A percentile compares a stretch with the other conserved stretches of the same genome.
Conservation (phyloP, 2,888 invertebrate species). For the Labia minor region DNA sequence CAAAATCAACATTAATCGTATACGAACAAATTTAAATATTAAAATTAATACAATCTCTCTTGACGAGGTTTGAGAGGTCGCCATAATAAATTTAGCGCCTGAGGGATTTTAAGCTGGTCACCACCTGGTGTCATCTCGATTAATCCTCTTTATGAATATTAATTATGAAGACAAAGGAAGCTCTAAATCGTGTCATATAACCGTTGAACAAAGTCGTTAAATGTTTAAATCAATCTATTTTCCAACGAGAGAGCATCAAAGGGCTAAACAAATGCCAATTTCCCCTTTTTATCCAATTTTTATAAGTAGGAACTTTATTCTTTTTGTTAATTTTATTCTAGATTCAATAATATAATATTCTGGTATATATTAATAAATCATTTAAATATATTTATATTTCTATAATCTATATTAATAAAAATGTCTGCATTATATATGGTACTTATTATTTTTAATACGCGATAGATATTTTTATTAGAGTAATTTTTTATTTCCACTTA, state of each 20-base stretch:
- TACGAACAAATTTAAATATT: not conserved
- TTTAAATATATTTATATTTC: too few relatives aligned
- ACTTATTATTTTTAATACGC: too few relatives aligned
- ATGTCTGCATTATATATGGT: too few relatives aligned
- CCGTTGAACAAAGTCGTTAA: not conserved
- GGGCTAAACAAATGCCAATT: not conserved
- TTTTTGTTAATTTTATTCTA: too few relatives aligned
- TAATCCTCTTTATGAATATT: constrained; percentile 13
- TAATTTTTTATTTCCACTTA: too few relatives aligned
- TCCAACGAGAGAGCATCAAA: not conserved
- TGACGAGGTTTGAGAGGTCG: not conserved
- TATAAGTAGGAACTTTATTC: too few relatives aligned
- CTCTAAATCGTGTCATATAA: not conserved
- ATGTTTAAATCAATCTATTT: not conserved
- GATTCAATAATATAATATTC: too few relatives aligned
- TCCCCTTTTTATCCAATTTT: too few relatives aligned
- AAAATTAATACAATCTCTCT: not conserved
- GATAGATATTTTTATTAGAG: too few relatives aligned
- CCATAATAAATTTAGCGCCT: not conserved
- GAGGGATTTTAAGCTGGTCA: constrained; percentile 8
- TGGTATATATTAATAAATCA: too few relatives aligned
- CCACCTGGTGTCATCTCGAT: constrained; percentile 2
- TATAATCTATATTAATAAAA: too few relatives aligned
- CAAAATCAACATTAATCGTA: not conserved
- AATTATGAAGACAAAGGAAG: constrained; percentile 4